phyloP scores from a whole-genome alignment of 1,140 invertebrate species.

The Drosophila trapezifrons region DNA sequence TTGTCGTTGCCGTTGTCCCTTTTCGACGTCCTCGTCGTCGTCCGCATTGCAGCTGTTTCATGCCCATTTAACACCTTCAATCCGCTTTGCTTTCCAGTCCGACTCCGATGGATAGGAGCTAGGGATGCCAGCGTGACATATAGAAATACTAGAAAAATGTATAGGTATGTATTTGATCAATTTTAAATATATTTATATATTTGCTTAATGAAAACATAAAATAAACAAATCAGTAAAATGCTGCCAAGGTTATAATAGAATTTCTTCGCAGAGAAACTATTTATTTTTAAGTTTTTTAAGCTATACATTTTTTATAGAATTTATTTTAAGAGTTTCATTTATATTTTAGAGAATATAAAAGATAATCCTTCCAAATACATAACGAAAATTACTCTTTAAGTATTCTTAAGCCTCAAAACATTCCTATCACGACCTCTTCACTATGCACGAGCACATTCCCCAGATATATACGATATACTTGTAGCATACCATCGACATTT shows the following conservation, averaged over 20 bases:
- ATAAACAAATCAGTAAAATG: too few species aligned
- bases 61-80: slow-evolving; percentile 82
- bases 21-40: slow-evolving; percentile 27
- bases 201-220: too few species aligned
- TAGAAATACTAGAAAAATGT: not conserved
- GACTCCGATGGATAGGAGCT: slow-evolving; percentile 21
- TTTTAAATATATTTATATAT: not conserved
- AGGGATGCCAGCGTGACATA: slow-evolving; percentile 27
- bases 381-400: not conserved
- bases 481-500: slow-evolving; percentile 25
- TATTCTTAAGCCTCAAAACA: not conserved
- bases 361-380: not conserved
- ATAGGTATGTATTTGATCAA: too few species aligned
- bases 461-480: slow-evolving; percentile 23
- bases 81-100: slow-evolving; percentile 58
- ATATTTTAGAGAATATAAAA: too few species aligned
- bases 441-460: slow-evolving; percentile 16
- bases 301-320: too few species aligned
- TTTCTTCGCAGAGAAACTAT: too few species aligned
- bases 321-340: not conserved
- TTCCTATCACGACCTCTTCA: slow-evolving; percentile 6
- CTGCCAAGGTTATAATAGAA: too few species aligned
- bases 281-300: too few species aligned
- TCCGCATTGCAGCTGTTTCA: slow-evolving; percentile 78
- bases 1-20: slow-evolving; percentile 57